Evolutionary conservation across 2,888 invertebrate species (phyloP).

Genomic region (Caenorhabditis panamensis): DNA sequence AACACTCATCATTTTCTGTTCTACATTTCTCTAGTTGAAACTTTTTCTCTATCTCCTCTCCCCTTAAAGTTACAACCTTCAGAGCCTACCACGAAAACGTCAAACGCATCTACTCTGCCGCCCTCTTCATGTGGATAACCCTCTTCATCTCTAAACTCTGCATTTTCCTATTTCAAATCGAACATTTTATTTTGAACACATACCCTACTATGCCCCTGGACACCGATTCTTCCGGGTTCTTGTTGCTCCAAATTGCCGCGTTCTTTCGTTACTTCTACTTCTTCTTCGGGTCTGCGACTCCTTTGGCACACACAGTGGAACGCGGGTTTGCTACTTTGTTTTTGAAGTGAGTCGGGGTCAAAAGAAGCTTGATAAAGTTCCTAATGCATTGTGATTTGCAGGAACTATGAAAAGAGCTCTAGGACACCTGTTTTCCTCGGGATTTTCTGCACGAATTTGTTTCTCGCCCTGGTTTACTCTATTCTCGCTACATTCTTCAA

Average conservation of each 20-base stretch:
- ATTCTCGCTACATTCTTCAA: slow-evolving; percentile 3
- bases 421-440: neutral
- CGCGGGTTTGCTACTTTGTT: slow-evolving; percentile 31
- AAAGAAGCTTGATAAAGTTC: too few relatives aligned
- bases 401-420: slow-evolving; percentile 35
- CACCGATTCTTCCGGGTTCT: neutral
- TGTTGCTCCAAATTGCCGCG: slow-evolving; percentile 18
- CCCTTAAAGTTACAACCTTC: too few relatives aligned
- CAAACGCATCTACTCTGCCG: slow-evolving; percentile 15
- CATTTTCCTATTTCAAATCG: slow-evolving; percentile 20
- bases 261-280: slow-evolving; percentile 41
- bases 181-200: too few relatives aligned
- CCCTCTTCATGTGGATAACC: slow-evolving; percentile 30
- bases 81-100: slow-evolving; percentile 46
- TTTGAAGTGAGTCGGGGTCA: slow-evolving; percentile 22
- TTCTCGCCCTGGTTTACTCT: slow-evolving; percentile 11
- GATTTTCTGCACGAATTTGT: neutral
- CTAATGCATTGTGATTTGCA: too few relatives aligned
- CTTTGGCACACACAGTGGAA: slow-evolving; percentile 25
- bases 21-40: too few relatives aligned
- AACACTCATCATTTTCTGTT: too few relatives aligned
- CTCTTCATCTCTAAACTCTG: slow-evolving; percentile 38
- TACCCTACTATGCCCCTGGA: too few relatives aligned
- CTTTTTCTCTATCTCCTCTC: too few relatives aligned
- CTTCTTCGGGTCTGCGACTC: slow-evolving; percentile 35